Evolutionary conservation across 2,113 vertebrate species (phyloP), one percentile per base, ranked within the genome.

Genomic region (Oryzias celebensis): DNA sequence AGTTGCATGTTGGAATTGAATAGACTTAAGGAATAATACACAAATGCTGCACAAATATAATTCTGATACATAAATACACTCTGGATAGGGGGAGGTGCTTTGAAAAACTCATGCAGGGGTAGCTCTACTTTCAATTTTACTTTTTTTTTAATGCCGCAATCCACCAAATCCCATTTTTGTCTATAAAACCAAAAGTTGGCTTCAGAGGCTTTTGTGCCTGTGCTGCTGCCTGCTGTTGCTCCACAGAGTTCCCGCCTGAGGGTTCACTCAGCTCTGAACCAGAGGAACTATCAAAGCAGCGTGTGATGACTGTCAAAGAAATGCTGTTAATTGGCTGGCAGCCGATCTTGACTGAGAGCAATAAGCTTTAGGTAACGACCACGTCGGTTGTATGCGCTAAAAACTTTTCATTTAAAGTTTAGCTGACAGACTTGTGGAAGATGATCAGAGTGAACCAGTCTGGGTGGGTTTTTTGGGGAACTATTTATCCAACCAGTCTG

Each of bases 281-380:
- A 18, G 62, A 60, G 71, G 45, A 57, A 41, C 50, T 58, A 60
- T 78, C 61, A 78, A 65, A 78, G 62, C 46, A 6, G 24, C 36
- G 53, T 66, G 75, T 78, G 78, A 80, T 75, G 68, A 54, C 73
- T 68, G 64, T 18, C 47, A 78, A 61, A 55, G 28, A 45, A 81
- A 78, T 76, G 57, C 48, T 57, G 52, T 70, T 83, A 80, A 88
- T 78, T 80, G 64, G 69, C 52, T 28, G 50, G 46, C 61, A 63
- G 70, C 50, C 41, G 70, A 42, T 74, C 57, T 22, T 75, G 68
- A 72, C 18, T 68, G 60, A 54, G 42, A 69, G 53, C 16, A 15
- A n/a, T 24, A 36, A 4, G 20, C 50, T 62, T 66, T 24, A 20
- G 66, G 55, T 44, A 54, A 8, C 72, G 17, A 55, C 1, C 12